A percentile compares a stretch with the other conserved stretches of the same genome.
phyloP scores from a whole-genome alignment of 2,113 vertebrate genomes.

The Barbus barbus region DNA sequence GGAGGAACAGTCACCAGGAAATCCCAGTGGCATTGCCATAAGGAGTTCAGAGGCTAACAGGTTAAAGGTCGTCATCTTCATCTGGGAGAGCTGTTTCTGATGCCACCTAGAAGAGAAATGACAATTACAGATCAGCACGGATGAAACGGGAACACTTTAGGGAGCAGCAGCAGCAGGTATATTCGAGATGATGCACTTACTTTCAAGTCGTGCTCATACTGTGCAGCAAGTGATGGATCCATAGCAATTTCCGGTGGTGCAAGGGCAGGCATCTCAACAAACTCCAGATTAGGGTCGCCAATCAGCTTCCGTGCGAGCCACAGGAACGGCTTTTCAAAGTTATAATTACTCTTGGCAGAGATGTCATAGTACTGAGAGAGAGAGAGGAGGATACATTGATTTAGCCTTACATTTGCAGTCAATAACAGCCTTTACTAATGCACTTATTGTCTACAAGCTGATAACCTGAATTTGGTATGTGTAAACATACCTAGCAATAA shows the following conservation, averaged over 20 bases:
- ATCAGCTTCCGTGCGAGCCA: constrained; percentile 98
- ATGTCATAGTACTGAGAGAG: constrained; percentile 93
- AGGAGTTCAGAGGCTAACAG: constrained; percentile 63
- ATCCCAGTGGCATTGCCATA: constrained; percentile 67
- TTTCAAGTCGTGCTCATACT: constrained; percentile 94
- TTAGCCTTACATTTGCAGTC: background rate
- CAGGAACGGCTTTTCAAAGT: constrained; percentile 99
- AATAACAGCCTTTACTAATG: background rate
- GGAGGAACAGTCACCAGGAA: constrained; percentile 41
- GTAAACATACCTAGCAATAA: too few relatives aligned
- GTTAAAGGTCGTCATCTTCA: constrained; percentile 97
- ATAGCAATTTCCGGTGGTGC: constrained; percentile 96
- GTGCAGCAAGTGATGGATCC: constrained; percentile 92
- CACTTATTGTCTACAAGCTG: background rate
- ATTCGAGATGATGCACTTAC: constrained; percentile 66
- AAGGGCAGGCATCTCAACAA: constrained; percentile 97
- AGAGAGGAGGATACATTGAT: background rate
- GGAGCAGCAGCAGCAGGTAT: too few relatives aligned
- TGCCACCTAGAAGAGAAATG: constrained; percentile 79
- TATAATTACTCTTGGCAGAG: constrained; percentile 99
- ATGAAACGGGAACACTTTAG: background rate
- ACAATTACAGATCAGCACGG: background rate
- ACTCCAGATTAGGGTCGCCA: constrained; percentile 97
- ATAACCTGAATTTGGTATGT: background rate
- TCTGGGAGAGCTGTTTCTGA: constrained; percentile 97